A percentile compares a stretch with the other conserved stretches of the same genome.
These are phyloP conservation scores for Ancistrus triradiatus DNA, from an alignment of 2,113 vertebrate genomes.

Conservation along the genomic window DNA sequence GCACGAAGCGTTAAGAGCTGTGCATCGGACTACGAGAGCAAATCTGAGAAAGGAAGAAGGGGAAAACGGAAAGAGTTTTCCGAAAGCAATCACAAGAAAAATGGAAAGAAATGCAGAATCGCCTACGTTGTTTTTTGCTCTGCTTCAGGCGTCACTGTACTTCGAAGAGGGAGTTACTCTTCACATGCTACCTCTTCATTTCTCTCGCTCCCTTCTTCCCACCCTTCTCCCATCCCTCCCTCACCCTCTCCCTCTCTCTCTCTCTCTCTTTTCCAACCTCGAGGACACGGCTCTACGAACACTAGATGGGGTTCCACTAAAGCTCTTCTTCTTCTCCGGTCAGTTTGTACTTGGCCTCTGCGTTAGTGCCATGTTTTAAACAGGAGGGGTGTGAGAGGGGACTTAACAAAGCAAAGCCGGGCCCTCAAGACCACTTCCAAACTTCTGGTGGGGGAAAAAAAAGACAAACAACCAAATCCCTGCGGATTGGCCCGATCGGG, in stretches of 20 bases:
- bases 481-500: constrained; percentile 80
- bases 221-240: constrained; percentile 30
- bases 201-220: constrained; percentile 52
- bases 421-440: constrained; percentile 88
- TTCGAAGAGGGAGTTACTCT: constrained; percentile 59
- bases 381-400: constrained; percentile 65
- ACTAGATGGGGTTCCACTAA: constrained; percentile 91
- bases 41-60: too few species aligned
- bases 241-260: constrained; percentile 28
- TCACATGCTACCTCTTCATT: constrained; percentile 41
- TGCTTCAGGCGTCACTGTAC: constrained; percentile 63
- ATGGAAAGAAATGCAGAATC: constrained; percentile 53
- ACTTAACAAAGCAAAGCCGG: constrained; percentile 42
- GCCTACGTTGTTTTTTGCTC: constrained; percentile 71
- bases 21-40: too few species aligned
- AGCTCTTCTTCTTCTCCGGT: constrained; percentile 78
- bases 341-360: constrained; percentile 76
- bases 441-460: constrained; percentile 80
- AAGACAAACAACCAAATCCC: constrained; percentile 87
- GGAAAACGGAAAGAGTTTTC: too few species aligned
- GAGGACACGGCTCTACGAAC: constrained; percentile 78
- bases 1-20: too few species aligned
- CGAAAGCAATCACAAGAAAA: too few species aligned
- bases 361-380: constrained; percentile 81
- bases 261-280: constrained; percentile 59